phyloP scores from a whole-genome alignment of 2,113 vertebrate species.

The Festucalex cinctus region DNA sequence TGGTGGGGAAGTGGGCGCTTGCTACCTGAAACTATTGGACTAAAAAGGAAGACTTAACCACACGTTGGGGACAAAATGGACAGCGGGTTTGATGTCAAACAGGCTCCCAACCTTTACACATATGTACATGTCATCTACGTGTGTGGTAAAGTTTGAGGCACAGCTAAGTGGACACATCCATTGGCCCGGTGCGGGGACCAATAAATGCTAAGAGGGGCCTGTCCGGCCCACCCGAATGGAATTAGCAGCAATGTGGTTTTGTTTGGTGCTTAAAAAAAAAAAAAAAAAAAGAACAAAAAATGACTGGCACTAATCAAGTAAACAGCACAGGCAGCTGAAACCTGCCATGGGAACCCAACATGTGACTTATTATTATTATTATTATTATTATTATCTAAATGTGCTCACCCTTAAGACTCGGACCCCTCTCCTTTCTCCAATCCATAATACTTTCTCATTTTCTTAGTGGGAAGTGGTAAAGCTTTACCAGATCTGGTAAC shows the following conservation, averaged over 20 bases:
- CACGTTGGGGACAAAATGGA: conserved; percentile 49
- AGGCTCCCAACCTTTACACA: conserved; percentile 61
- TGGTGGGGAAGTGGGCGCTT: background rate
- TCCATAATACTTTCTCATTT: conserved; percentile 63
- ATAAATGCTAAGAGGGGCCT: conserved; percentile 43
- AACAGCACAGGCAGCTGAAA: conserved; percentile 52
- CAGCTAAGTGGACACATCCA: conserved; percentile 59
- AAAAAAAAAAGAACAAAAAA: conserved; percentile 16
- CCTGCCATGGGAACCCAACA: conserved; percentile 56
- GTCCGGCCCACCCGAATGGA: background rate
- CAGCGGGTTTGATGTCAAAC: conserved; percentile 63
- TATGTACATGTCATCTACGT: background rate
- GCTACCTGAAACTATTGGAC: conserved; percentile 5
- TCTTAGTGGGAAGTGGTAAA: conserved; percentile 25
- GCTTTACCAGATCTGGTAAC: conserved; percentile 59
- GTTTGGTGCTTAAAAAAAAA: conserved; percentile 58
- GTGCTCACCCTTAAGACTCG: conserved; percentile 60
- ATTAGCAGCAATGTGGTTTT: conserved; percentile 64
- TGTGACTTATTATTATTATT: conserved; percentile 36
- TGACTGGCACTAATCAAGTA: conserved; percentile 65
- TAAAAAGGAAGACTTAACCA: conserved; percentile 4
- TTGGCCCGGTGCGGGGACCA: conserved; percentile 44
- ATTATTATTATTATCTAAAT: conserved; percentile 37
- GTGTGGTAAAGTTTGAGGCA: conserved; percentile 65
- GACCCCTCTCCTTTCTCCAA: conserved; percentile 21